Percentiles rank a stretch among this genome's conserved stretches.
phyloP scores from a whole-genome alignment of 2,888 invertebrate genomes.

The Erannis defoliaria region DNA sequence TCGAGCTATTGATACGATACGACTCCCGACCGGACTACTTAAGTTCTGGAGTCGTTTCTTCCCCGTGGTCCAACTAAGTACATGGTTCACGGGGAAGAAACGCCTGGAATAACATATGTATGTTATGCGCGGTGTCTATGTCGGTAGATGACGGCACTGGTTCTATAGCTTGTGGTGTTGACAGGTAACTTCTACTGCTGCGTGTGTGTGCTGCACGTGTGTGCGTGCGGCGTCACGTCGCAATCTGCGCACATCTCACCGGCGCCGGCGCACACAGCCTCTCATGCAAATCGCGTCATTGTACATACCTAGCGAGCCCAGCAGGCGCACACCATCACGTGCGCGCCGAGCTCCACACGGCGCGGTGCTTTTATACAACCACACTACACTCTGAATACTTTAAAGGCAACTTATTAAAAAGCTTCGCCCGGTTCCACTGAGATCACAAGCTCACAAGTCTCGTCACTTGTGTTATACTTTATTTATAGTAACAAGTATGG shows the following conservation, averaged over 20 bases:
- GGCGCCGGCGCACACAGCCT: constrained; percentile 40
- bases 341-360: constrained; percentile 9
- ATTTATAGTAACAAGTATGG: no score
- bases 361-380: constrained; percentile 22
- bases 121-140: no score
- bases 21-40: no score
- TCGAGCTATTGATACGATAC: no score
- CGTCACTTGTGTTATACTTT: no score
- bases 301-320: constrained; percentile 25
- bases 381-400: constrained; percentile 1
- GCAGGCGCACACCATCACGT: constrained; percentile 33
- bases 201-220: background rate
- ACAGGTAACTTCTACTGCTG: background rate
- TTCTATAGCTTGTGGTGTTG: background rate
- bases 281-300: constrained; percentile 45
- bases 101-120: no score
- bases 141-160: constrained; percentile 11
- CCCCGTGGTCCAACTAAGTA: no score
- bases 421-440: background rate
- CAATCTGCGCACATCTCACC: constrained; percentile 35
- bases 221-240: constrained; percentile 32
- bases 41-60: no score
- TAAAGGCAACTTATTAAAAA: background rate
- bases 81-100: no score
- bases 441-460: constrained; percentile 6